Evolutionary conservation across 1,140 invertebrate species (phyloP).

Genomic region (Heliconius eleuchia): DNA sequence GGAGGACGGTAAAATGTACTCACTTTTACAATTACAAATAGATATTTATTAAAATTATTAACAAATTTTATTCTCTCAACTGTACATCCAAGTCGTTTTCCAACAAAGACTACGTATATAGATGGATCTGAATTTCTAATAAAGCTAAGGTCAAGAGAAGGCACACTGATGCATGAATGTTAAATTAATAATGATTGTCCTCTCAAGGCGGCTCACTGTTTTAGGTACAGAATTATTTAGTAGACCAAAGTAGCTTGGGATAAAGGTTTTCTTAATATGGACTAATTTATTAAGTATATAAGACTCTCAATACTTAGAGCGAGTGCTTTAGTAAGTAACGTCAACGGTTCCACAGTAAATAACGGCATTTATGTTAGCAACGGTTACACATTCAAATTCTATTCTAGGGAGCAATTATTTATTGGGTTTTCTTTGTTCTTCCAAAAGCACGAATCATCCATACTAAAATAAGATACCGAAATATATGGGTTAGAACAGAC

Average conservation of each 20-base stretch:
- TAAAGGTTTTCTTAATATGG: slow-evolving; percentile 12
- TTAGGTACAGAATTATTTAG: slow-evolving; percentile 36
- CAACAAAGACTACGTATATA: background rate
- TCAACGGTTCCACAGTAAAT: background rate
- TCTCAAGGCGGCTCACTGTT: slow-evolving; percentile 36
- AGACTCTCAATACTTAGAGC: background rate
- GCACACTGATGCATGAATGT: slow-evolving; percentile 4
- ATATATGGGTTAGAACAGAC: too few species aligned
- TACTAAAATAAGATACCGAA: too few species aligned
- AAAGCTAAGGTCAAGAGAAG: slow-evolving; percentile 5
- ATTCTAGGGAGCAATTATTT: too few species aligned
- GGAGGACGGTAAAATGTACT: too few species aligned
- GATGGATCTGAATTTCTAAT: background rate
- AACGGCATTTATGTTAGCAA: too few species aligned
- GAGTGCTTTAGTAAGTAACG: background rate
- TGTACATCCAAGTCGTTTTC: background rate
- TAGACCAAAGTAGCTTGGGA: slow-evolving; percentile 20
- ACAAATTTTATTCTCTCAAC: background rate
- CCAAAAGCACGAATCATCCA: too few species aligned
- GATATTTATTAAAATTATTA: background rate
- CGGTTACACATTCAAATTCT: background rate
- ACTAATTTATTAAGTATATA: slow-evolving; percentile 11
- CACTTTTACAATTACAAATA: too few species aligned
- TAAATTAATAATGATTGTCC: slow-evolving; percentile 21
- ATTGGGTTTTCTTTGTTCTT: too few species aligned